Percentiles rank a stretch among this genome's conserved stretches.
These are phyloP conservation scores for Myotis davidii DNA, from an alignment of 2,113 vertebrate species.

Conservation along the genomic window DNA sequence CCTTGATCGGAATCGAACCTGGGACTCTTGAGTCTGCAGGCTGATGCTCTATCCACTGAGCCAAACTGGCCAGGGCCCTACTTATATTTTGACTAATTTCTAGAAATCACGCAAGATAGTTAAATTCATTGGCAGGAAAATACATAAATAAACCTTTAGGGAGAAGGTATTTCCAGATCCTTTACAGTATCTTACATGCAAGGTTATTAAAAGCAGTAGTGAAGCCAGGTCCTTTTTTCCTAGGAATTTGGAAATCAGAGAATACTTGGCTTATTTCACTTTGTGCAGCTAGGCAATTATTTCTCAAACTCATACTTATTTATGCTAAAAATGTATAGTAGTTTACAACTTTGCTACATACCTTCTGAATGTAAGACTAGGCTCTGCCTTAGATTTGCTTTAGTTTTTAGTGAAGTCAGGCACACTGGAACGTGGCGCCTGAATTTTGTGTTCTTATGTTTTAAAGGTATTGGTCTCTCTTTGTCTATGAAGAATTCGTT, in stretches of 20 bases:
- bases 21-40: too few species aligned
- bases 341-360: not conserved
- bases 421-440: not conserved
- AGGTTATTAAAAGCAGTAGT: constrained; percentile 27
- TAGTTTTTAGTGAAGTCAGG: not conserved
- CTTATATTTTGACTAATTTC: not conserved
- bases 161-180: not conserved
- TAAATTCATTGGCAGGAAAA: constrained; percentile 27
- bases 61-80: not conserved
- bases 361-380: constrained; percentile 8
- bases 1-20: too few species aligned
- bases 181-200: not conserved
- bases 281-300: not conserved
- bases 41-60: too few species aligned
- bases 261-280: constrained; percentile 32
- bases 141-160: not conserved
- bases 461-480: not conserved
- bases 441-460: constrained; percentile 10
- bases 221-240: constrained; percentile 5
- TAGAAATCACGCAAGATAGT: constrained; percentile 11
- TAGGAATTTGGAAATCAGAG: constrained; percentile 20
- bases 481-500: not conserved
- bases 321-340: not conserved
- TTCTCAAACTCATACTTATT: not conserved
- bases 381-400: not conserved